phyloP scores from a whole-genome alignment of 2,888 invertebrate genomes.

The Troglohyphantes excavatus region DNA sequence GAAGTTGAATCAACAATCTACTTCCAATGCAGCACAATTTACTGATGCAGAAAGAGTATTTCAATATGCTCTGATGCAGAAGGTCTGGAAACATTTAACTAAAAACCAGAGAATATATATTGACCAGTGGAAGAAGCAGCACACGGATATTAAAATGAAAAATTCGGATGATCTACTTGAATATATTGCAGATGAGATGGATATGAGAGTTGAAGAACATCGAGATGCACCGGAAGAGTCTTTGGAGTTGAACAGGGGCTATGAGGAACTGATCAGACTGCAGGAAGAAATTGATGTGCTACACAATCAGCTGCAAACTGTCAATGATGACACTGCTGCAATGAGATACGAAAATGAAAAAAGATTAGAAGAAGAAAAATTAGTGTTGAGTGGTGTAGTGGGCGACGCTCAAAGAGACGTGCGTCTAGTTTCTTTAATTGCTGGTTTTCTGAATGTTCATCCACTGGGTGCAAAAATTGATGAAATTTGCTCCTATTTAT shows the following conservation, averaged over 20 bases:
- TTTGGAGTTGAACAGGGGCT: too few relatives aligned
- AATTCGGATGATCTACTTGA: slow-evolving; percentile 87
- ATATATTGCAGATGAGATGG: slow-evolving; percentile 92
- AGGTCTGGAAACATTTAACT: slow-evolving; percentile 99
- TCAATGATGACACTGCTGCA: slow-evolving; percentile 95
- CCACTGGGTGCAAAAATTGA: slow-evolving; percentile 95
- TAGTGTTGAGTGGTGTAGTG: neutral
- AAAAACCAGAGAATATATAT: slow-evolving; percentile 99
- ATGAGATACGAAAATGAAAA: slow-evolving; percentile 95
- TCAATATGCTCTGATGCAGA: slow-evolving; percentile 96
- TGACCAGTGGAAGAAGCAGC: slow-evolving; percentile 98
- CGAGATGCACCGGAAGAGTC: neutral
- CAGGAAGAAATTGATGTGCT: slow-evolving; percentile 91
- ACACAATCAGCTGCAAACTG: slow-evolving; percentile 94
- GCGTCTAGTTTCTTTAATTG: slow-evolving; percentile 86
- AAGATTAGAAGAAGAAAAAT: too few relatives aligned
- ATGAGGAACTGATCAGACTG: slow-evolving; percentile 20
- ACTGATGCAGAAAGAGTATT: slow-evolving; percentile 99
- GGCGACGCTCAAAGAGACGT: slow-evolving; percentile 81
- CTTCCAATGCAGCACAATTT: slow-evolving; percentile 94
- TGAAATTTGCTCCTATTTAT: slow-evolving; percentile 94
- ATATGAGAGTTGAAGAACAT: slow-evolving; percentile 89
- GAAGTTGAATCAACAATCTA: slow-evolving; percentile 91
- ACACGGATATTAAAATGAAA: slow-evolving; percentile 89
- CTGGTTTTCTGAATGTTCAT: slow-evolving; percentile 95